These are phyloP conservation scores for Microcebus jonahi DNA, from an alignment of 2,113 vertebrate species.

Conservation along the genomic window DNA sequence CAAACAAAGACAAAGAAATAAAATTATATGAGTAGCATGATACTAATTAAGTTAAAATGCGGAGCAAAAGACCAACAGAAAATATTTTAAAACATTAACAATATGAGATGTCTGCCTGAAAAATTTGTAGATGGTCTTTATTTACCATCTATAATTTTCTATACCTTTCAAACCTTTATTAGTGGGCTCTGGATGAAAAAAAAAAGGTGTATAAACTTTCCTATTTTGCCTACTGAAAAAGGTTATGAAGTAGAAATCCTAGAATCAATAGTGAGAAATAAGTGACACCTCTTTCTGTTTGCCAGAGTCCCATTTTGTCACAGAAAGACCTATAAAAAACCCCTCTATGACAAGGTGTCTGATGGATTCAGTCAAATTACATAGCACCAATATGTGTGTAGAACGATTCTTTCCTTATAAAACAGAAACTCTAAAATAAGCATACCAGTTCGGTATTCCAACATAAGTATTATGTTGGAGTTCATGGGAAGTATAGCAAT, in stretches of 20 bases:
- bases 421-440: constrained; percentile 66
- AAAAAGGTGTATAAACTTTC: background rate
- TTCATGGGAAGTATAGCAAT: constrained; percentile 53
- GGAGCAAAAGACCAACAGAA: background rate
- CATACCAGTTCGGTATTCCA: constrained; percentile 27
- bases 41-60: constrained; percentile 31
- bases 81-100: background rate
- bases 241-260: background rate
- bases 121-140: background rate
- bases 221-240: background rate
- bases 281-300: constrained; percentile 30
- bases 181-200: background rate
- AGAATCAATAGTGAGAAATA: constrained; percentile 55
- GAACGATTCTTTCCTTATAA: constrained; percentile 39
- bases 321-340: constrained; percentile 61
- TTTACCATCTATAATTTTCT: background rate
- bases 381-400: constrained; percentile 45
- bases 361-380: constrained; percentile 70
- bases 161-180: background rate
- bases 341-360: constrained; percentile 61
- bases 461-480: constrained; percentile 31
- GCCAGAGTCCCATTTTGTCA: constrained; percentile 55
- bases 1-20: constrained; percentile 38
- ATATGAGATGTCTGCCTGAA: background rate
- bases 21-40: background rate